These are phyloP conservation scores for Brotula barbata DNA, from an alignment of 2,797 vertebrate species.

Conservation along the genomic window DNA sequence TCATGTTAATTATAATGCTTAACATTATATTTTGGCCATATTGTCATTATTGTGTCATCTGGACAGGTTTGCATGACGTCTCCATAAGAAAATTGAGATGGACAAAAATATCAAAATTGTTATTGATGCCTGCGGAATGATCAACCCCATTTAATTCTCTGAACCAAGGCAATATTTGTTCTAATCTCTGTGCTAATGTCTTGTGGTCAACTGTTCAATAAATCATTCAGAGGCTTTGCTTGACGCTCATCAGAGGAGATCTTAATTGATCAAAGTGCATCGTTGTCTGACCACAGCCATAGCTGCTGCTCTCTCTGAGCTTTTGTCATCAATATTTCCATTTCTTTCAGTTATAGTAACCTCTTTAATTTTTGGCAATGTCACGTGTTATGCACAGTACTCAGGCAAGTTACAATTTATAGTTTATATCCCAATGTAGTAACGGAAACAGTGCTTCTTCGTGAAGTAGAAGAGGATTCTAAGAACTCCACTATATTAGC, in stretches of 20 bases:
- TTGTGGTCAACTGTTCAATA: constrained; percentile 9
- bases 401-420: no score
- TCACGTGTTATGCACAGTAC: no score
- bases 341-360: constrained; percentile 9
- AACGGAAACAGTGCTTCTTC: no score
- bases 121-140: constrained; percentile 11
- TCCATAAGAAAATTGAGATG: no score
- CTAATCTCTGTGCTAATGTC: not conserved
- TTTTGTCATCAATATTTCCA: not conserved
- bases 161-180: not conserved
- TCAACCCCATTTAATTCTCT: not conserved
- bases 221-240: not conserved
- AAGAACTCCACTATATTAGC: no score
- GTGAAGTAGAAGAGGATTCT: not conserved
- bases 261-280: not conserved
- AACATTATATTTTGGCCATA: not conserved
- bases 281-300: not conserved
- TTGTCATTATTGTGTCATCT: not conserved
- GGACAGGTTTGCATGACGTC: not conserved
- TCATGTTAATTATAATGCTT: not conserved
- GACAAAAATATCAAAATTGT: constrained; percentile 18
- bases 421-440: no score
- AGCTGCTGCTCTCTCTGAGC: not conserved
- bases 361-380: constrained; percentile 6
- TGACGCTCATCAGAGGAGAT: not conserved